phyloP scores from a whole-genome alignment of 2,888 invertebrate genomes.

The Oscheius sp. region DNA sequence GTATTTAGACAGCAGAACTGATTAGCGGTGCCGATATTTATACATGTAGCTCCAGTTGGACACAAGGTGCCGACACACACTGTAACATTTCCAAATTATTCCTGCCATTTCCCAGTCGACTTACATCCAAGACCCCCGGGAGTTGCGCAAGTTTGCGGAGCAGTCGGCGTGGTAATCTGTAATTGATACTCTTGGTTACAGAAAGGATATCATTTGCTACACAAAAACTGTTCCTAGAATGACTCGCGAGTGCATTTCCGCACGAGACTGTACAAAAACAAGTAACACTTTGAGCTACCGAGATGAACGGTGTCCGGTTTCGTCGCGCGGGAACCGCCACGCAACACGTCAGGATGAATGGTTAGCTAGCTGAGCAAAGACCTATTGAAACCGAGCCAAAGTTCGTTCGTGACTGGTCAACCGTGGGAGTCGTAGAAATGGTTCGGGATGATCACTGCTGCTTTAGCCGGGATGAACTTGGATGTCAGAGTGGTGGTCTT shows the following conservation, averaged over 20 bases:
- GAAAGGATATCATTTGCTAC: background rate
- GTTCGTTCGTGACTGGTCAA: too few species aligned
- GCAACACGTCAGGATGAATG: too few species aligned
- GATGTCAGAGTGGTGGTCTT: too few species aligned
- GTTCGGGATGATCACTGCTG: too few species aligned
- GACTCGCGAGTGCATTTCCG: background rate
- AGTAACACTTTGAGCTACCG: too few species aligned
- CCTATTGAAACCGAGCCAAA: too few species aligned
- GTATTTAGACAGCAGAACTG: slow-evolving; percentile 9
- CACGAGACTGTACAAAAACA: background rate
- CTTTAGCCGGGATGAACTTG: too few species aligned
- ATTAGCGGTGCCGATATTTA: background rate
- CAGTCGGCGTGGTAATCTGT: background rate
- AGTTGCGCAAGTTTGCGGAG: background rate
- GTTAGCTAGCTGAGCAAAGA: too few species aligned
- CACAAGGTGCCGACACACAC: slow-evolving; percentile 1
- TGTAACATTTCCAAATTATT: background rate
- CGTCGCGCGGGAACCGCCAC: too few species aligned
- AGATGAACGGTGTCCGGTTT: too few species aligned
- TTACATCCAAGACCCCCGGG: background rate
- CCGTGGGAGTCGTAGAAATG: too few species aligned
- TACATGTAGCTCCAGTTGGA: slow-evolving; percentile 13
- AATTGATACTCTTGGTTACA: background rate
- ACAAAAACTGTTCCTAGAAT: background rate
- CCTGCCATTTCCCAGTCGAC: background rate